These are phyloP conservation scores for Ginglymostoma cirratum DNA, from an alignment of 2,113 vertebrate genomes.

Conservation along the genomic window DNA sequence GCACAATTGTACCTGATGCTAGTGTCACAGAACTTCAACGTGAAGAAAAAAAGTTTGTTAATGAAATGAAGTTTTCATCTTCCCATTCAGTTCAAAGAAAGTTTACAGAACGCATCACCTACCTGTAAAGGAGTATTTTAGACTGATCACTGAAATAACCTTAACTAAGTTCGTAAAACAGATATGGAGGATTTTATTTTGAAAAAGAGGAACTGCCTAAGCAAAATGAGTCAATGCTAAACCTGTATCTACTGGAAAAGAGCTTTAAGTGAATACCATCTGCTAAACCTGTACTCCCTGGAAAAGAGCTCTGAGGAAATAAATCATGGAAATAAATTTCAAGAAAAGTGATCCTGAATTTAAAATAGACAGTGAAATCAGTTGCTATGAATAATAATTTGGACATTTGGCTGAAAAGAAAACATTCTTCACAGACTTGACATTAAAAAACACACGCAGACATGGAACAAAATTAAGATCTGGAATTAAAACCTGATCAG, in stretches of 20 bases:
- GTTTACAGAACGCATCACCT: neutral
- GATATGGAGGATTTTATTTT: neutral
- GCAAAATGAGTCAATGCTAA: neutral
- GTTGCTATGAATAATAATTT: neutral
- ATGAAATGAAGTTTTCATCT: neutral
- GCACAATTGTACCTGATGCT: too few species aligned
- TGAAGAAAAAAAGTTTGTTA: neutral
- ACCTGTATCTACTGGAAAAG: neutral
- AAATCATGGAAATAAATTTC: neutral
- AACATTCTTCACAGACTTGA: neutral
- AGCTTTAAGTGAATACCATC: neutral
- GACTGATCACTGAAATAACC: neutral
- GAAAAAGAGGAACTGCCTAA: neutral
- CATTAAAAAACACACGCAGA: neutral
- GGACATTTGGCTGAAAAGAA: neutral
- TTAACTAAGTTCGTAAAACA: neutral
- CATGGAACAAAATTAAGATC: neutral
- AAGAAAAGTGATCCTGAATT: neutral
- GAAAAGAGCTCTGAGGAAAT: neutral
- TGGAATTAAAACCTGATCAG: neutral
- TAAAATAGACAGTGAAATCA: neutral
- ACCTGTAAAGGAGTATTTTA: neutral
- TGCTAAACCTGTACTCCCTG: neutral
- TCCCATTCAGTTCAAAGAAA: too few species aligned
- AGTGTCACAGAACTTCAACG: neutral